phyloP scores from a whole-genome alignment of 2,113 vertebrate species.

The Cyphomyrus plagiostoma region DNA sequence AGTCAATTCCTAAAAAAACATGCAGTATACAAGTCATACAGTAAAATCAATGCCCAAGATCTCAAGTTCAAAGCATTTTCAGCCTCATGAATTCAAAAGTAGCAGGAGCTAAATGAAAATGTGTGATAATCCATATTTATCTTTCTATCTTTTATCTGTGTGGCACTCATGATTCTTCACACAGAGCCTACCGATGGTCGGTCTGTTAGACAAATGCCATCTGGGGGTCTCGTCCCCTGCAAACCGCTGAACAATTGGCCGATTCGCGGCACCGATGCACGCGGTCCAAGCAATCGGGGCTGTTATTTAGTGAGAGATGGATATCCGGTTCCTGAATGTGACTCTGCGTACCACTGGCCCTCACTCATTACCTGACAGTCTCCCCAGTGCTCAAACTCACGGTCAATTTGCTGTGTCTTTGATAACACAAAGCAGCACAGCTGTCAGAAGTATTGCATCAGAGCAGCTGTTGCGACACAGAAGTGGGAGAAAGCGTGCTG shows the following conservation, averaged over 20 bases:
- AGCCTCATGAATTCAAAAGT: neutral
- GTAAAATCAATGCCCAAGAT: neutral
- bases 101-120: neutral
- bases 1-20: neutral
- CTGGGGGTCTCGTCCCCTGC: constrained; percentile 25
- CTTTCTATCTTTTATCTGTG: neutral
- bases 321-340: neutral
- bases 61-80: neutral
- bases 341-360: neutral
- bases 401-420: constrained; percentile 40
- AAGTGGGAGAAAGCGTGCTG: constrained; percentile 34
- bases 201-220: constrained; percentile 10
- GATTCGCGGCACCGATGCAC: neutral
- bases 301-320: neutral
- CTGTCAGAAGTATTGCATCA: constrained; percentile 63
- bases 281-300: neutral
- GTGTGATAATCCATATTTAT: neutral
- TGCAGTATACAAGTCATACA: neutral
- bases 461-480: constrained; percentile 61
- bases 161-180: neutral
- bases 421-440: constrained; percentile 48
- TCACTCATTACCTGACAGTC: constrained; percentile 1
- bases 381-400: constrained; percentile 8
- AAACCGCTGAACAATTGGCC: neutral
- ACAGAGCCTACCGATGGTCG: neutral